A percentile compares a stretch with the other conserved stretches of the same genome.
phyloP scores from a whole-genome alignment of 2,113 vertebrate genomes.

The Anser cygnoides region DNA sequence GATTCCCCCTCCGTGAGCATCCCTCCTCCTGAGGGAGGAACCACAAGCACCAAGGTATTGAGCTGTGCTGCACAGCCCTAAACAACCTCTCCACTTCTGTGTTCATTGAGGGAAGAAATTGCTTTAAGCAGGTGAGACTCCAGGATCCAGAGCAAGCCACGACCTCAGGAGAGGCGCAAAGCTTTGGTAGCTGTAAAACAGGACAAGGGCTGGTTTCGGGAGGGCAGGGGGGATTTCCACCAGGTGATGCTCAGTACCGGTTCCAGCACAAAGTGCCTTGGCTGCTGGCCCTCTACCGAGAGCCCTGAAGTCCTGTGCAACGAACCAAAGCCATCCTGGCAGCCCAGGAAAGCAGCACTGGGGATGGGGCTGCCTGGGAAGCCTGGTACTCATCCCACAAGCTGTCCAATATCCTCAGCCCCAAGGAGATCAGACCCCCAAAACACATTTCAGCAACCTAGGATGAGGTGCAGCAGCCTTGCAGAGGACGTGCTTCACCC shows the following conservation, averaged over 20 bases:
- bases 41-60: neutral
- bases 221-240: neutral
- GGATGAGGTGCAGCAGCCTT: neutral
- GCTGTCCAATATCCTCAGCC: neutral
- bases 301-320: accelerated
- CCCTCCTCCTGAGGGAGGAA: neutral
- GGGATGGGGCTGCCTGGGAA: neutral
- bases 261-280: neutral
- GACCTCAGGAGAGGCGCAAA: neutral
- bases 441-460: neutral
- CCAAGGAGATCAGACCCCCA: neutral
- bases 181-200: neutral
- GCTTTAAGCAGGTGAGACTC: slow-evolving; percentile 10
- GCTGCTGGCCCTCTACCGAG: neutral
- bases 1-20: neutral
- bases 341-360: neutral
- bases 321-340: neutral
- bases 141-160: neutral
- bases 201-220: neutral
- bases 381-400: neutral
- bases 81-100: neutral
- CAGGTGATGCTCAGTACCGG: neutral
- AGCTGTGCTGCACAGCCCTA: neutral
- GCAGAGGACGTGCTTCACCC: neutral
- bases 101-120: neutral